Evolutionary conservation across 2,113 vertebrate genomes (phyloP).

Genomic region (Podarcis muralis): DNA sequence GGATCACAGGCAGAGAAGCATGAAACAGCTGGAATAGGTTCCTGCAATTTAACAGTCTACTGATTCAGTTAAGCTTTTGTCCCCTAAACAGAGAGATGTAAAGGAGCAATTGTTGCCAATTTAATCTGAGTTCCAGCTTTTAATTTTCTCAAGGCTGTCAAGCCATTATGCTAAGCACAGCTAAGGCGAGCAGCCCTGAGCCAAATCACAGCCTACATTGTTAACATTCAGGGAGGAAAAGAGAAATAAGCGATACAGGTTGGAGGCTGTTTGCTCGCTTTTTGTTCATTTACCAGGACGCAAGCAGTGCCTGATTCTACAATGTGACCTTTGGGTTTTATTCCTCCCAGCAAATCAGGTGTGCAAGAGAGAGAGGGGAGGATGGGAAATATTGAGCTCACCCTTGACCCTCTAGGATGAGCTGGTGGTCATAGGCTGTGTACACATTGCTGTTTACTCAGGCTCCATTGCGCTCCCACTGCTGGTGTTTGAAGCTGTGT

Average conservation of each 20-base stretch:
- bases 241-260: background rate
- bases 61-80: slow-evolving; percentile 1
- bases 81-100: background rate
- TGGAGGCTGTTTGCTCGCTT: background rate
- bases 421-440: background rate
- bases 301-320: background rate
- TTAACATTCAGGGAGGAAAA: background rate
- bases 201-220: background rate
- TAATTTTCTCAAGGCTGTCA: background rate
- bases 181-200: background rate
- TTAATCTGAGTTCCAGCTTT: background rate
- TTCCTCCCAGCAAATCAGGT: background rate
- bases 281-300: background rate
- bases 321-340: background rate
- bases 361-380: background rate
- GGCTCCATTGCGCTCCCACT: too few species aligned
- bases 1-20: slow-evolving; percentile 14
- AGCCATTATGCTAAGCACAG: background rate
- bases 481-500: too few species aligned
- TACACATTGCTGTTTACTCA: too few species aligned
- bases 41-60: slow-evolving; percentile 8
- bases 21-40: rapidly evolving
- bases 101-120: background rate
- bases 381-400: background rate
- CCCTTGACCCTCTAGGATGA: background rate